Base-by-base conservation (phyloP, 2,797 vertebrate species). In the Amphiprion clarkii region DNA sequence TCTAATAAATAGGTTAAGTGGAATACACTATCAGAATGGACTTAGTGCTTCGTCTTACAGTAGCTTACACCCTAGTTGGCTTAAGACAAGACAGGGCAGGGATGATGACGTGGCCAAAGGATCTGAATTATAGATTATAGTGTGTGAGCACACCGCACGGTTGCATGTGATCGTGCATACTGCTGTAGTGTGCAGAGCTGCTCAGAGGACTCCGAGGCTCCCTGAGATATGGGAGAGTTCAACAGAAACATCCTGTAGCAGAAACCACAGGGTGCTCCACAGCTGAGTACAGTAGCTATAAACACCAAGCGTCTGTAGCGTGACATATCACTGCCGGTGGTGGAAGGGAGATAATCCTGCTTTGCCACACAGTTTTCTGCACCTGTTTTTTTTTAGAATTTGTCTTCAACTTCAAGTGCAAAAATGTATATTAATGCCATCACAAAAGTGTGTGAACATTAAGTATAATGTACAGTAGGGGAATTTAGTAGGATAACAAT, bases 71-170 rank as follows among this genome's bases (percentile, higher is more conserved):
- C 70, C 81, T 71, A 19, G 81, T 58, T 87, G 87, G 88, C 86
- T 92, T 88, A 92, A 89, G 79, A 66, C 60, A 36, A 64, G 75
- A 67, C 65, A 58, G 72, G 77, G 69, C 53, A 60, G 81, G 79
- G 82, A 85, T 82, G 83, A 88, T 89, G 92, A 92, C 79, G 78
- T 77, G 17, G 64, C 76, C 31, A 29, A 71, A 81, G 84, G 81
- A 88, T 88, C 83, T 91, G 81, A 91, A 92, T 92, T 89, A 90
- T 91, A 92, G 81, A 92, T 89, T 84, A 83, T 66, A 16, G 82
- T 81, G 85, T 82, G 82, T 88, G 88, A 78, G 79, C 67, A 46
- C 79, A 39, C 51, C 53, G 74, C 27, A 65, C 23, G 19, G 55
- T 79, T 61, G 81, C 82, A 74, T 83, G 77, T 71, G 68, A 84